These are phyloP conservation scores for Electrophaes corylata DNA, from an alignment of 2,888 invertebrate genomes.

Conservation along the genomic window DNA sequence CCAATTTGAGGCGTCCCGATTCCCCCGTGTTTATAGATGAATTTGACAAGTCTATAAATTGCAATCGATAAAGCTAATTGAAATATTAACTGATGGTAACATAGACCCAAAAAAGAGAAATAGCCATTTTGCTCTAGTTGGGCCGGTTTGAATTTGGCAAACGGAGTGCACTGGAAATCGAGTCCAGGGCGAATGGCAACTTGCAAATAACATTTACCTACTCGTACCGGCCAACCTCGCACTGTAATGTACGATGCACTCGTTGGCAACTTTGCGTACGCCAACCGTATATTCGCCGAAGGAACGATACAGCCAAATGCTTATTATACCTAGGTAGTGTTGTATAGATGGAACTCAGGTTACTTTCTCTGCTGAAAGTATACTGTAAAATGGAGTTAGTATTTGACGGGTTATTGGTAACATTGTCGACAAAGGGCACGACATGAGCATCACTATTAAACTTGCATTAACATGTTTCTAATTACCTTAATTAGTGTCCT, in stretches of 20 bases:
- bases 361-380: constrained; percentile 18
- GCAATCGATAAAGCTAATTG: constrained; percentile 43
- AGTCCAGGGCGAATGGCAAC: constrained; percentile 62
- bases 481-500: constrained; percentile 78
- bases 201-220: constrained; percentile 75
- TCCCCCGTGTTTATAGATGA: constrained; percentile 52
- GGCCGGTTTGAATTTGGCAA: constrained; percentile 74
- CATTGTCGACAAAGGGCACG: constrained; percentile 34
- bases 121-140: constrained; percentile 67
- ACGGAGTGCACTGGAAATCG: constrained; percentile 60
- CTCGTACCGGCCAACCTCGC: constrained; percentile 56
- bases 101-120: constrained; percentile 44
- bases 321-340: constrained; percentile 8
- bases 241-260: constrained; percentile 60
- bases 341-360: constrained; percentile 29
- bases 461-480: constrained; percentile 68
- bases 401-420: constrained; percentile 10
- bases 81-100: constrained; percentile 46
- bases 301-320: constrained; percentile 39
- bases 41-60: constrained; percentile 52
- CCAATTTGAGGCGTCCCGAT: constrained; percentile 53
- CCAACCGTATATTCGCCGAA: constrained; percentile 46
- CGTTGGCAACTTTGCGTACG: constrained; percentile 49
- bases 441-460: constrained; percentile 50
- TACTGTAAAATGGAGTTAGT: constrained; percentile 9